These are phyloP conservation scores for Machimus atricapillus DNA, from an alignment of 2,888 invertebrate species.

Conservation along the genomic window DNA sequence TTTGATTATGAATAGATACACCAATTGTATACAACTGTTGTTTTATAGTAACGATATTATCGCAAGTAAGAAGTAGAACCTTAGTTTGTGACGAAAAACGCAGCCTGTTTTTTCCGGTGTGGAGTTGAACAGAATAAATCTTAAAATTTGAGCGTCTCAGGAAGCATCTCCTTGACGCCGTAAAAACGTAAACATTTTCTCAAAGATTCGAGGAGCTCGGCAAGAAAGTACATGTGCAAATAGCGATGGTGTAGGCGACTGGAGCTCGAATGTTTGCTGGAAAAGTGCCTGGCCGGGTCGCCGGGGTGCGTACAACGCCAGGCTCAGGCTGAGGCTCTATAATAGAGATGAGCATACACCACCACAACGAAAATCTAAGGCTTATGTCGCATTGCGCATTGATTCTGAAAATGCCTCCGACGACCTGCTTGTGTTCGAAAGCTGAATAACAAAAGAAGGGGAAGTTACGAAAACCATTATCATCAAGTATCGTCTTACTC, in stretches of 20 bases:
- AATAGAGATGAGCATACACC: not conserved
- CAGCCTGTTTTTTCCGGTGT: not conserved
- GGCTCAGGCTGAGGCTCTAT: too few relatives aligned
- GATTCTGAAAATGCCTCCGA: not conserved
- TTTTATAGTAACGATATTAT: not conserved
- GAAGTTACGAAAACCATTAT: not conserved
- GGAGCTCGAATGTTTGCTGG: not conserved
- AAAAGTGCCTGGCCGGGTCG: not conserved
- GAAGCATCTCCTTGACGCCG: conserved; percentile 27
- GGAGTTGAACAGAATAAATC: not conserved
- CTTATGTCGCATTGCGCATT: conserved; percentile 19
- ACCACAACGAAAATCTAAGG: not conserved
- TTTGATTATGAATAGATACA: too few relatives aligned
- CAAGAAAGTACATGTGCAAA: not conserved
- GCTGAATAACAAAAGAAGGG: not conserved
- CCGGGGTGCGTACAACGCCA: not conserved
- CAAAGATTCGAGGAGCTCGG: not conserved
- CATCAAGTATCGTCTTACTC: not conserved
- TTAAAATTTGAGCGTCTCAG: not conserved
- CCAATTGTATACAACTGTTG: too few relatives aligned
- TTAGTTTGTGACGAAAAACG: not conserved
- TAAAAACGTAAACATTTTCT: conserved; percentile 22
- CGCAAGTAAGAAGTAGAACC: not conserved
- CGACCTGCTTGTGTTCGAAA: not conserved
- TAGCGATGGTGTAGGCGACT: not conserved